These are phyloP conservation scores for Elanoides forficatus DNA, from an alignment of 2,113 vertebrate species.

Conservation along the genomic window DNA sequence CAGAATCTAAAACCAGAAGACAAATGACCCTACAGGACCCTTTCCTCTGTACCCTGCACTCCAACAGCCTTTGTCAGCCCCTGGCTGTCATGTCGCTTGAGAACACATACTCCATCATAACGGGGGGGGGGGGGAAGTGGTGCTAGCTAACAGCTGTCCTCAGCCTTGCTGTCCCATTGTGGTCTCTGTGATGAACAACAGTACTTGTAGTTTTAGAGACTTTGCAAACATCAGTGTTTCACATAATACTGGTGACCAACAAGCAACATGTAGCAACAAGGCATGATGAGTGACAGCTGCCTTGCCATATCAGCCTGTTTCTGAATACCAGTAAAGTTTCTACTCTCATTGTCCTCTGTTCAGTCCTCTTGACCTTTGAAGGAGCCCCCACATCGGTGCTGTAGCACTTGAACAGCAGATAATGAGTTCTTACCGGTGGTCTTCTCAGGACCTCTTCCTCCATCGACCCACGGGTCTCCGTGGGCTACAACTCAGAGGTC, in stretches of 20 bases:
- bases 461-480: background rate
- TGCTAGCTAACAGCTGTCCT: background rate
- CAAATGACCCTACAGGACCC: background rate
- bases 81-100: rapidly evolving
- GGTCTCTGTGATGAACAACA: background rate
- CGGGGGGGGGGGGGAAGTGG: background rate
- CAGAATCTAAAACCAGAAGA: background rate
- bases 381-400: background rate
- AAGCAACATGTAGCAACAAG: background rate
- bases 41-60: background rate
- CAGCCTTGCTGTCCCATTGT: background rate
- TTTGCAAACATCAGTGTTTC: background rate
- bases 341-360: background rate
- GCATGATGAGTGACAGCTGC: background rate
- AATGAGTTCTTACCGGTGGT: background rate
- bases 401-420: background rate
- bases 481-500: background rate
- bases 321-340: background rate
- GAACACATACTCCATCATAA: background rate
- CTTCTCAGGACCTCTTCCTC: background rate
- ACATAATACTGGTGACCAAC: background rate
- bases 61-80: background rate
- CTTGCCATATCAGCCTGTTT: background rate
- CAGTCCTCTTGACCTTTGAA: background rate
- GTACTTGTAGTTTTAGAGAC: background rate